Conservation (phyloP, 1,140 invertebrate genomes). For the Goniozus legneri region DNA sequence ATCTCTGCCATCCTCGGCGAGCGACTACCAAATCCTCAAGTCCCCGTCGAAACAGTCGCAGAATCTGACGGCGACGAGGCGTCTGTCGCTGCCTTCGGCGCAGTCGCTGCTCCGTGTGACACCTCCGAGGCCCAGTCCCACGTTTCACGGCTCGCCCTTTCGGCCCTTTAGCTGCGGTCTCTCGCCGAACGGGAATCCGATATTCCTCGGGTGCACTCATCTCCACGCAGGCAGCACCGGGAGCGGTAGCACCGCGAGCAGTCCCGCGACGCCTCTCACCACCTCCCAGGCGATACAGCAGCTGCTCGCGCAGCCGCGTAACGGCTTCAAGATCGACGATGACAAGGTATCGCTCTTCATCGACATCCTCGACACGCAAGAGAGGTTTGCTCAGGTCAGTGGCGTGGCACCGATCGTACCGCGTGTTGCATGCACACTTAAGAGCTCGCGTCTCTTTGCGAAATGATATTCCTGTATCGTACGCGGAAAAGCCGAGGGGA, state of each 20-base stretch:
- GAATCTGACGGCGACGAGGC: slow-evolving; percentile 32
- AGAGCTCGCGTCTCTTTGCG: too few species aligned
- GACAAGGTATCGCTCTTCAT: slow-evolving; percentile 74
- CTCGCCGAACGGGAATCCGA: slow-evolving; percentile 50
- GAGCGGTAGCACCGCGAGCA: slow-evolving; percentile 41
- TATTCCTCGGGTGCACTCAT: slow-evolving; percentile 55
- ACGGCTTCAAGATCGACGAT: slow-evolving; percentile 71
- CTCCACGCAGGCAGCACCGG: slow-evolving; percentile 35
- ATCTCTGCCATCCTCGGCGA: slow-evolving; percentile 57
- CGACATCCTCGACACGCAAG: slow-evolving; percentile 76
- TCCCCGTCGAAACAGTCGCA: slow-evolving; percentile 33
- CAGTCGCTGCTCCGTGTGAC: slow-evolving; percentile 43
- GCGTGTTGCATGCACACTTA: too few species aligned
- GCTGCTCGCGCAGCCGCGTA: slow-evolving; percentile 63
- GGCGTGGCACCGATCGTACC: neutral
- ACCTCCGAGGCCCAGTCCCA: slow-evolving; percentile 58
- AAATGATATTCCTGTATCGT: too few species aligned
- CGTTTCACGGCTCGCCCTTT: slow-evolving; percentile 61
- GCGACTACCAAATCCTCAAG: slow-evolving; percentile 62
- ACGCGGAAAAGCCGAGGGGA: neutral
- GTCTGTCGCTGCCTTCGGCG: slow-evolving; percentile 48
- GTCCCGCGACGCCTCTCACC: slow-evolving; percentile 56
- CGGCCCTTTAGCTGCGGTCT: slow-evolving; percentile 51
- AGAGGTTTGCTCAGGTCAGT: slow-evolving; percentile 73
- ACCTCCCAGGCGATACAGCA: slow-evolving; percentile 65